phyloP scores from a whole-genome alignment of 1,140 invertebrate genomes.

The Centruroides vittatus region DNA sequence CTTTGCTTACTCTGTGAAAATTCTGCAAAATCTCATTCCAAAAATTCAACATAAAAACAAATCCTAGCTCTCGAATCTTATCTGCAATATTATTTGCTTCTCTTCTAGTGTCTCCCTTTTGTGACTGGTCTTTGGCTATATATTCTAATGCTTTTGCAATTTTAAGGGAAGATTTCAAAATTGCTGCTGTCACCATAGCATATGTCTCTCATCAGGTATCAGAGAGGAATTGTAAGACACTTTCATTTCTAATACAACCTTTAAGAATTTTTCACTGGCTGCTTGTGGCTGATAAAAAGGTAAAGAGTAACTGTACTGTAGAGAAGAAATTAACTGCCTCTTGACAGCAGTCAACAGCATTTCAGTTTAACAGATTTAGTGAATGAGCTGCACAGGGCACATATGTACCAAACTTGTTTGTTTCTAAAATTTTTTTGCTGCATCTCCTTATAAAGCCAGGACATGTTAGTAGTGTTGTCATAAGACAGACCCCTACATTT shows the following conservation, averaged over 20 bases:
- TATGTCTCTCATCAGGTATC: conserved; percentile 11
- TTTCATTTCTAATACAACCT: conserved; percentile 3
- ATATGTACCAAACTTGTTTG: neutral
- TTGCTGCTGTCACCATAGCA: conserved; percentile 11
- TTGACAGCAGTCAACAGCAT: neutral
- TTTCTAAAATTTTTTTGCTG: too few species aligned
- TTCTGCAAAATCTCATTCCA: too few species aligned
- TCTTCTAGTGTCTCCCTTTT: conserved; percentile 9
- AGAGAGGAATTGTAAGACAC: conserved; percentile 9
- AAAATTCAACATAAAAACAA: conserved; percentile 9
- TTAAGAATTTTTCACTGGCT: conserved; percentile 10
- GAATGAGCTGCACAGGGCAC: neutral
- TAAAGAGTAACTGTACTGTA: conserved; percentile 10
- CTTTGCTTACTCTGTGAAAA: too few species aligned
- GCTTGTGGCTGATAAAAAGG: conserved; percentile 14
- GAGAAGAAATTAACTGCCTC: neutral
- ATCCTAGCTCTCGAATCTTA: conserved; percentile 19
- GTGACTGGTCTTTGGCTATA: conserved; percentile 10
- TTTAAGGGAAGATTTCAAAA: conserved; percentile 9
- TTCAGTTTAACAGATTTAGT: neutral
- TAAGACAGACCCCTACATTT: too few species aligned
- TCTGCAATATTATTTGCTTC: conserved; percentile 8
- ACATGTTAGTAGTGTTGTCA: too few species aligned
- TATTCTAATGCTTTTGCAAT: conserved; percentile 9
- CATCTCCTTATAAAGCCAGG: too few species aligned